phyloP scores from a whole-genome alignment of 2,888 invertebrate species.

The Melanophora roralis region DNA sequence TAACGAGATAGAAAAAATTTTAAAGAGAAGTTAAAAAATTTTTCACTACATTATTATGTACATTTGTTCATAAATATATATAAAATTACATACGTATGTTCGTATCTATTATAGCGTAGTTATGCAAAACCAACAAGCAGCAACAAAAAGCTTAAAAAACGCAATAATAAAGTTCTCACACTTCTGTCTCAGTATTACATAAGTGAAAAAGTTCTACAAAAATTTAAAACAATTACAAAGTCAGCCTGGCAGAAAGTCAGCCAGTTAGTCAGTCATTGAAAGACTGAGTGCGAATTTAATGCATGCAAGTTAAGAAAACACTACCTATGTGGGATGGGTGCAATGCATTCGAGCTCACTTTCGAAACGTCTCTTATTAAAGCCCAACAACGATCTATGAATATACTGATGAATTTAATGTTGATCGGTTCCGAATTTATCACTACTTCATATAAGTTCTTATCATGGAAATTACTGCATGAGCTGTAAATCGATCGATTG shows the following conservation, averaged over 20 bases:
- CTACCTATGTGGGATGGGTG: not conserved
- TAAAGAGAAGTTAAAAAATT: no score
- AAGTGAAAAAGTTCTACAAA: constrained; percentile 5
- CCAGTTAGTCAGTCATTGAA: constrained; percentile 26
- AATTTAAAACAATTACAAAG: not conserved
- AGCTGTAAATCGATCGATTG: no score
- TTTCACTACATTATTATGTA: no score
- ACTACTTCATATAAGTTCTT: no score
- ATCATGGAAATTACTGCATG: no score
- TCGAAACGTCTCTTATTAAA: no score
- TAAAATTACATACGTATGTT: not conserved
- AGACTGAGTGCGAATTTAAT: not conserved
- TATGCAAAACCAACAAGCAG: constrained; percentile 31
- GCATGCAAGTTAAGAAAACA: constrained; percentile 6
- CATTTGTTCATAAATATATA: not conserved
- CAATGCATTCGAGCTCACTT: no score
- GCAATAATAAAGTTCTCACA: constrained; percentile 61
- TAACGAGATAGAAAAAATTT: constrained; percentile 20
- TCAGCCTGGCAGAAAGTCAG: constrained; percentile 10
- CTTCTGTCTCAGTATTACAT: constrained; percentile 34
- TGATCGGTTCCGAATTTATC: no score
- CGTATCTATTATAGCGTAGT: constrained; percentile 11
- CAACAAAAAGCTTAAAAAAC: constrained; percentile 35
- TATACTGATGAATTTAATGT: no score
- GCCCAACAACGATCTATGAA: not conserved